Conservation (phyloP, 2,113 vertebrate species). For the Gobiocypris rarus region DNA sequence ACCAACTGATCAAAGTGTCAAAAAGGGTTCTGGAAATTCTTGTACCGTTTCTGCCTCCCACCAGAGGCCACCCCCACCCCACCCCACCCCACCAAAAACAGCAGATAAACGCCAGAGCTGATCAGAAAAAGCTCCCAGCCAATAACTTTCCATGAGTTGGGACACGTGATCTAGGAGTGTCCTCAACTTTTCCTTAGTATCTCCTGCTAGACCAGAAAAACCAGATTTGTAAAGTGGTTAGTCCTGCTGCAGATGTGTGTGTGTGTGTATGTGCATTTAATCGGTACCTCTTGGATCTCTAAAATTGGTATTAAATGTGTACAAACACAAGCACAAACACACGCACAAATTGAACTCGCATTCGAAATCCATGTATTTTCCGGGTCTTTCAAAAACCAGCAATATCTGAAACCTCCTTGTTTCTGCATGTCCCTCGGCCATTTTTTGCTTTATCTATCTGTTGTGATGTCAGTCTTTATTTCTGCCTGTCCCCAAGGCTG, state of each 20-base stretch:
- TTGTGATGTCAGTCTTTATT: constrained; percentile 32
- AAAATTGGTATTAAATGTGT: constrained; percentile 24
- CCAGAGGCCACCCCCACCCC: not conserved
- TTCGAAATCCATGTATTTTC: constrained; percentile 1
- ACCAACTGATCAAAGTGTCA: not conserved
- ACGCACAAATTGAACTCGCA: not conserved
- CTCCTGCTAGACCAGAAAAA: constrained; percentile 43
- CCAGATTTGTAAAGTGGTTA: constrained; percentile 32
- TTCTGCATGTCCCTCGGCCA: not conserved
- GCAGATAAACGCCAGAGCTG: not conserved
- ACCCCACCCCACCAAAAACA: not conserved
- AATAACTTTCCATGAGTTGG: not conserved
- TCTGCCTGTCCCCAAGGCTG: not conserved
- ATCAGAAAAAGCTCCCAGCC: not conserved
- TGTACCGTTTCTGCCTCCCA: constrained; percentile 16
- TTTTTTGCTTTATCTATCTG: not conserved
- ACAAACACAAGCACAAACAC: constrained; percentile 24
- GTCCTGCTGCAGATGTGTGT: constrained; percentile 5
- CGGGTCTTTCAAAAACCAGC: not conserved
- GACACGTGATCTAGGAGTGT: constrained; percentile 28
- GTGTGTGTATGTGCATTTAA: constrained; percentile 17
- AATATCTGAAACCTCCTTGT: not conserved
- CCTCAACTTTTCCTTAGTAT: not conserved
- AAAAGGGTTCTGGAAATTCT: not conserved
- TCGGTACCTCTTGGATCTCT: constrained; percentile 27